phyloP scores from a whole-genome alignment of 2,797 vertebrate genomes.

The Lates japonicus region DNA sequence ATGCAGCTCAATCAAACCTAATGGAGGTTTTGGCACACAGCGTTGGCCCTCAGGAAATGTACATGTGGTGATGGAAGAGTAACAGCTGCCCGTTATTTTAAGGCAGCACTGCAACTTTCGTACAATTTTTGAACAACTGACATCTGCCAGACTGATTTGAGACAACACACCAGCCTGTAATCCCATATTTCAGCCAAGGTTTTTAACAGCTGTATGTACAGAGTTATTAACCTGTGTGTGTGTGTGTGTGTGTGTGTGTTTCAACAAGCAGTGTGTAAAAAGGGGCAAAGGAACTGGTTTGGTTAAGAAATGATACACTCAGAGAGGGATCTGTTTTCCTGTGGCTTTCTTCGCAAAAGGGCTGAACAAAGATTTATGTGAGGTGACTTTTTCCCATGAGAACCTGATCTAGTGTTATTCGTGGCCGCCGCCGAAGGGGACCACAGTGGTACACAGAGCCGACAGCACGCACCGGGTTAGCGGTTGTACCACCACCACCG shows the following conservation, averaged over 20 bases:
- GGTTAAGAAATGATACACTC: constrained; percentile 80
- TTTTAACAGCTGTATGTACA: constrained; percentile 64
- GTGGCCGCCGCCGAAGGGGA: constrained; percentile 57
- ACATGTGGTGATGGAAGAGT: constrained; percentile 65
- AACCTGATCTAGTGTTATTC: constrained; percentile 84
- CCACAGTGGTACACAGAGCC: constrained; percentile 43
- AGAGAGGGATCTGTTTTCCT: constrained; percentile 79
- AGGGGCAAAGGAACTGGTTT: constrained; percentile 63
- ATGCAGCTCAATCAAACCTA: constrained; percentile 80
- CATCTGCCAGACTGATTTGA: constrained; percentile 65
- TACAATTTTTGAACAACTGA: constrained; percentile 53
- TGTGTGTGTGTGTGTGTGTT: constrained; percentile 22
- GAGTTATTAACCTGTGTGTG: constrained; percentile 64
- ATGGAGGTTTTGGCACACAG: constrained; percentile 72
- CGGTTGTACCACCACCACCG: constrained; percentile 24
- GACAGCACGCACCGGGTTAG: constrained; percentile 37
- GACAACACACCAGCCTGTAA: constrained; percentile 56
- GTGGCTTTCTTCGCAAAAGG: constrained; percentile 75
- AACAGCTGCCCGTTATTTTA: constrained; percentile 79
- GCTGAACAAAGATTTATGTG: constrained; percentile 85
- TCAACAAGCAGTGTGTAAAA: constrained; percentile 63
- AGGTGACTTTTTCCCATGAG: constrained; percentile 82
- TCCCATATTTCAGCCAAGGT: constrained; percentile 50
- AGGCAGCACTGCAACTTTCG: constrained; percentile 58
- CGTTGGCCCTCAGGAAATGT: constrained; percentile 66